A percentile compares a stretch with the other conserved stretches of the same genome.
Conservation (phyloP, 2,888 invertebrate genomes). For the Cheilosia variabilis region DNA sequence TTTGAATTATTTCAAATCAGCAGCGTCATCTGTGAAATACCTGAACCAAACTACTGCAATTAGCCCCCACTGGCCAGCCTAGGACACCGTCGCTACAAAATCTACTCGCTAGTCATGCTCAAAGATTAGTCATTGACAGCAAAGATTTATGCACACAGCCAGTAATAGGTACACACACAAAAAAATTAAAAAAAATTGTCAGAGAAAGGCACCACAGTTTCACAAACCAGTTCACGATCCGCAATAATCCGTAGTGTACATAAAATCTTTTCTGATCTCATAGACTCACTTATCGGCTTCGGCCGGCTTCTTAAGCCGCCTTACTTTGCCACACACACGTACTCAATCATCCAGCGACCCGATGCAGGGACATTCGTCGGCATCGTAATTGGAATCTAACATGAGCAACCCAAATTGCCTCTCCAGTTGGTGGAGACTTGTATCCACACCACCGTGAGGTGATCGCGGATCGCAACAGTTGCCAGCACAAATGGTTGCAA, state of each 20-base stretch:
- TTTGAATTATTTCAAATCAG: too few species aligned
- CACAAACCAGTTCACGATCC: slow-evolving; percentile 12
- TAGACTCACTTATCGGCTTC: slow-evolving; percentile 2
- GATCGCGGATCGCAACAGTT: slow-evolving; percentile 32
- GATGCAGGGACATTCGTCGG: slow-evolving; percentile 46
- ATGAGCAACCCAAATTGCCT: slow-evolving; percentile 47
- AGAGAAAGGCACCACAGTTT: background rate
- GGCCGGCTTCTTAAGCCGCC: slow-evolving; percentile 10
- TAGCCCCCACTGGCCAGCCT: too few species aligned
- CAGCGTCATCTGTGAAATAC: too few species aligned
- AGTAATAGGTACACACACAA: too few species aligned
- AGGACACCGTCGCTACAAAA: too few species aligned
- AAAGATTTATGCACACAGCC: too few species aligned
- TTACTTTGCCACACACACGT: slow-evolving; percentile 15
- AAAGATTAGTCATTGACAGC: too few species aligned
- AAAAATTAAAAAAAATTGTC: too few species aligned
- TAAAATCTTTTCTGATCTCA: slow-evolving; percentile 27
- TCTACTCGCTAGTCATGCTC: too few species aligned
- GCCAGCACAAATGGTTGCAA: slow-evolving; percentile 39
- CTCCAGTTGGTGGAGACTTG: slow-evolving; percentile 8
- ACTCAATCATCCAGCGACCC: slow-evolving; percentile 25
- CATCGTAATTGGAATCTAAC: slow-evolving; percentile 62
- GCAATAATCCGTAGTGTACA: slow-evolving; percentile 32
- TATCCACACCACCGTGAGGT: slow-evolving; percentile 8
- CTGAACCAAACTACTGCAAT: too few species aligned